Evolutionary conservation across 2,113 vertebrate genomes (phyloP).

Genomic region (Callopanchax toddi): DNA sequence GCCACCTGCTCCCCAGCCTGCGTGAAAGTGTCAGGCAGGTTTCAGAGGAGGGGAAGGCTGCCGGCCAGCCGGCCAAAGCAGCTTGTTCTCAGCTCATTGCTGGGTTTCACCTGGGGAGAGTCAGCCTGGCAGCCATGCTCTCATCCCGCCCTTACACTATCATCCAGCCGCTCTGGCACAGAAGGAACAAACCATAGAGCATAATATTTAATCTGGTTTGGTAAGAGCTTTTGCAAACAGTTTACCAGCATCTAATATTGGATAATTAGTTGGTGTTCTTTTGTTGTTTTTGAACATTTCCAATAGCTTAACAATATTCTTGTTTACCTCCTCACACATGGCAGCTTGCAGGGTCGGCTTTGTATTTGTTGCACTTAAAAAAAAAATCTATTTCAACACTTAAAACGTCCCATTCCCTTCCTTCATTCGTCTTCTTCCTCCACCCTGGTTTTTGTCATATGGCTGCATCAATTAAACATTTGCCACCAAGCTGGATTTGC

Average conservation of each 20-base stretch:
- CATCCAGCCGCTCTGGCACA: conserved; percentile 46
- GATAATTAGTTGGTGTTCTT: conserved; percentile 34
- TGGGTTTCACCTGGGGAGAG: conserved; percentile 74
- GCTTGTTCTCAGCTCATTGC: conserved; percentile 78
- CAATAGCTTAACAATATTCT: not conserved
- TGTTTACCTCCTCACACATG: not conserved
- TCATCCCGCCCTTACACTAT: conserved; percentile 41
- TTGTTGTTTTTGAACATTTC: conserved; percentile 35
- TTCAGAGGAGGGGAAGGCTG: conserved; percentile 51
- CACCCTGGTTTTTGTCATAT: conserved; percentile 35
- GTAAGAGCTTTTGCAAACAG: conserved; percentile 54
- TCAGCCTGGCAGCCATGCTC: conserved; percentile 58
- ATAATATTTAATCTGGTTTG: conserved; percentile 57
- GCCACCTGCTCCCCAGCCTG: conserved; percentile 74
- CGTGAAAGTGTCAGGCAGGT: conserved; percentile 52
- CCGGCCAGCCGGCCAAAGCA: conserved; percentile 70
- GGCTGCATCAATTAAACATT: conserved; percentile 75
- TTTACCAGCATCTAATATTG: conserved; percentile 44
- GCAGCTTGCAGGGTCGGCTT: not conserved
- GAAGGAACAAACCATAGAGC: conserved; percentile 38
- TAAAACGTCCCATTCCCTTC: conserved; percentile 13
- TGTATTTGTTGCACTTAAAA: conserved; percentile 5
- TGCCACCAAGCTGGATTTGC: conserved; percentile 59
- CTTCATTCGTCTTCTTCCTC: not conserved
- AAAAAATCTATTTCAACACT: conserved; percentile 6